Evolutionary conservation across 92 coral and sea anemone genomes (phyloP), one percentile per base, ranked within the genome.

Genomic region (Paramuricea clavata): DNA sequence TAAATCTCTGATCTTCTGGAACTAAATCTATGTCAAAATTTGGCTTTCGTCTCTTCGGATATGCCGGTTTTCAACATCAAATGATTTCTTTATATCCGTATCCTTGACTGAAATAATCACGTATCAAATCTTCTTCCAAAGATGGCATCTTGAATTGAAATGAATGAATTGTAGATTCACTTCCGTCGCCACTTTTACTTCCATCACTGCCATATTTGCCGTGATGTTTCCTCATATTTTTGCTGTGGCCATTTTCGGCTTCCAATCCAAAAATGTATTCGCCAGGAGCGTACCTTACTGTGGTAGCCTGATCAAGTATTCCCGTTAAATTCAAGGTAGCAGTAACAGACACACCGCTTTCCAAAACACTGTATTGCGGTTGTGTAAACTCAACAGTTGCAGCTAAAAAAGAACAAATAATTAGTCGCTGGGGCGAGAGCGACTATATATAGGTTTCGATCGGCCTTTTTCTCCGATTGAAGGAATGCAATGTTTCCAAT

Each of bases 1-100:
- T 36, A 26, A 30, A 64, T 64, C 70, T 26, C 70, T 64, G 34
- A 30, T 64, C 70, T 30, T 64, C 36, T 31, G 35, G 21, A 64
- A 64, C 70, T 30, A 64, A 64, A 64, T 64, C 36, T 26, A 64
- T 26, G 36, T 64, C 70, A 64, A 64, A 64, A 64, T 64, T 35
- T 19, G 70, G 70, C 70, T 30, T 16, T n/a, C 65, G 44, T 57
- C 30, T 64, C 19, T 64, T 64, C 36, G 25, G 36, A 64, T 12
- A 64, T 9, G 39, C 70, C 35, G 6, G 35, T 64, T 64, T 39
- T 64, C 25, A 64, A 64, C 70, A 64, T 64, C 25, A 30, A 30
- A 64, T 11, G 25, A 64, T 64, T 64, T 26, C 70, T 9, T 3
- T 30, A 16, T 64, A 64, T 13, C 25, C 35, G 15, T 64, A 64